Base-by-base conservation (phyloP, 2,113 vertebrate species). In the Amia ocellicauda region DNA sequence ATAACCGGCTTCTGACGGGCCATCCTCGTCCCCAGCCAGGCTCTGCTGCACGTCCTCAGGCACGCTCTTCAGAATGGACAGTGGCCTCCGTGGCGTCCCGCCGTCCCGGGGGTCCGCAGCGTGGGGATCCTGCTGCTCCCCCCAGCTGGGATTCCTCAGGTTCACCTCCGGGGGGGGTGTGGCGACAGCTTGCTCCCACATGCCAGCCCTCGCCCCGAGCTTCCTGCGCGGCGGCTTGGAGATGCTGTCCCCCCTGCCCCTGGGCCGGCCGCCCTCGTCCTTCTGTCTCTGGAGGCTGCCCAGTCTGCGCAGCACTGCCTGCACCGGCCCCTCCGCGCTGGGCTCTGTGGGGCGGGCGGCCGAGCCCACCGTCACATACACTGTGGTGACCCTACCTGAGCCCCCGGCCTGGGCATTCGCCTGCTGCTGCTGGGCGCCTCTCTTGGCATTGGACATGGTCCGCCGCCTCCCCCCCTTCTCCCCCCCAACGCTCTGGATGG, bases 311-410 rank as follows among this genome's bases (percentile, higher is more conserved):
- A 98, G 80, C 83, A 94, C 77, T 0, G 93, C 91, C 71, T 91
- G 91, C 27, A 93, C 91, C 0, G 87, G 84, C 1, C 94, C 90
- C 41, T 93, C 88, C 4, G 78, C 66, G 78, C 67, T 71, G 0
- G 64, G 7, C 66, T 81, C 80, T 20, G 76, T 71, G 9, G 53
- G 78, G 5, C 62, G 69, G 23, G 82, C 83, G 0, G 86, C 81
- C 0, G 87, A 90, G 59, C 92, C 93, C 63, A 93, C 91, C 0
- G 88, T 91, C 79, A 96, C 83, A 14, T 97, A 98, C 72, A 97
- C 91, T 0, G 90, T 97, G 67, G 91, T 91, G 62, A 94, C 68
- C 0, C 73, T 80, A 54, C 78, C 74, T 1, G 68, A 62, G 22
- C 59, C 85, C 0, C 0, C 75, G 0, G 63, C 68, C 4, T 77